Percentiles rank a stretch among this genome's conserved stretches.
phyloP scores from a whole-genome alignment of 1,140 invertebrate genomes.

The Zaprionus capensis region DNA sequence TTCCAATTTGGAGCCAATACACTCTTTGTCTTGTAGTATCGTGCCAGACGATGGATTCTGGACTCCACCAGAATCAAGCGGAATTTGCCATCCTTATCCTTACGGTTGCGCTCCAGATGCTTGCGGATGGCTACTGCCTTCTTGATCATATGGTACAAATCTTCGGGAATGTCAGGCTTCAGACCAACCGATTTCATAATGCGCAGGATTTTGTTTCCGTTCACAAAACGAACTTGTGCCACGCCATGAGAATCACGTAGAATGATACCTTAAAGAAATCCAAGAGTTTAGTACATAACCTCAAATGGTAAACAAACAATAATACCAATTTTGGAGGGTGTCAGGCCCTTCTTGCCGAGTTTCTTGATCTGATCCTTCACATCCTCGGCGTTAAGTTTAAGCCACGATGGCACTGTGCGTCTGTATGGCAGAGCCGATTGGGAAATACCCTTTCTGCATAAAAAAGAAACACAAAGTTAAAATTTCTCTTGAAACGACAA shows the following conservation, averaged over 20 bases:
- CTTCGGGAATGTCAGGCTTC: constrained; percentile 98
- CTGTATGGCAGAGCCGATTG: constrained; percentile 99
- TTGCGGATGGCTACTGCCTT: constrained; percentile 99
- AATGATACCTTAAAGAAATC: constrained; percentile 93
- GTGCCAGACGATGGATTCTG: constrained; percentile 98
- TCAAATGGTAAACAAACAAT: constrained; percentile 85
- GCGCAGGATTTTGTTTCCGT: constrained; percentile 98
- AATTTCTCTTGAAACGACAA: neutral
- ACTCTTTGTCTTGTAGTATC: constrained; percentile 99
- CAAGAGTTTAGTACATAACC: constrained; percentile 89
- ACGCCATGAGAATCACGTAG: constrained; percentile 99
- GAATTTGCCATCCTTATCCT: constrained; percentile 99
- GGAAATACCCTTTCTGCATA: constrained; percentile 99
- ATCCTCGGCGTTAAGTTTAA: constrained; percentile 98
- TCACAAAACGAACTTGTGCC: constrained; percentile 98
- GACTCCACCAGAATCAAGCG: constrained; percentile 99
- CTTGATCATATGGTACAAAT: constrained; percentile 99
- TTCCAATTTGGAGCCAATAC: constrained; percentile 99
- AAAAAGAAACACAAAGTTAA: constrained; percentile 66
- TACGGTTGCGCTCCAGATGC: constrained; percentile 98
- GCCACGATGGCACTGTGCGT: constrained; percentile 98
- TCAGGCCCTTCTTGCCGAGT: constrained; percentile 98
- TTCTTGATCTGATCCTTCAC: constrained; percentile 99
- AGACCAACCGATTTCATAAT: constrained; percentile 99
- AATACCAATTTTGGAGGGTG: constrained; percentile 99